Evolutionary conservation across 2,888 invertebrate genomes (phyloP), one percentile per base, ranked within the genome.

Genomic region (Rhamnusium bicolor): DNA sequence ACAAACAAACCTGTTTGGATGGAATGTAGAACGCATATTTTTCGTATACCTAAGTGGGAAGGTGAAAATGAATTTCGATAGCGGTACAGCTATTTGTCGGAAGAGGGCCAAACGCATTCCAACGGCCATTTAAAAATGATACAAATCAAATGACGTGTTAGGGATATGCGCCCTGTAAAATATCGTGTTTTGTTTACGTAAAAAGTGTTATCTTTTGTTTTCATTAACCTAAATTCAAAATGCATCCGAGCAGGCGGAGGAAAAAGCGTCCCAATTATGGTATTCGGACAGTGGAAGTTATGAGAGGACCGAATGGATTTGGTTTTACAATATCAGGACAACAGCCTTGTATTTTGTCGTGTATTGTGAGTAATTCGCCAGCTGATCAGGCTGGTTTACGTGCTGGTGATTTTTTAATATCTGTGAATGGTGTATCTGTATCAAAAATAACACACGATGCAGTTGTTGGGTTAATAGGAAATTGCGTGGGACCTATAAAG

Each of bases 301-400:
- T 93, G 7, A 91, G 98, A 76, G 97, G 98, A 2, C 91, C 92
- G 73, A 95, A 95, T 83, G 98, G 98, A 7, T 98, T 97, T 86
- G 98, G 98, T n/a, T 98, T 98, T 86, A 98, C 98, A 19, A 98
- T 98, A 85, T 97, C 98, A 1, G 98, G 98, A 2, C 98, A 98
- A 87, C 94, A 97, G 85, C 98, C 98, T 0, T 98, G 98, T 86
- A 95, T 98, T 76, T 91, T 98, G 71, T 97, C 97, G 65, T 97
- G 96, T 83, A 98, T 98, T 82, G 97, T 97, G 0, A 90, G 92
- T 58, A 95, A 95, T 80, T 96, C 95, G 73, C 97, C 98, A 1
- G 98, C 98, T 0, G 97, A 97, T 84, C 91, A 93, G 74, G 96
- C 96, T 27, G 98, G 98, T 0, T 89, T 98, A 18, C 92, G 96